Percentiles rank a stretch among this genome's conserved stretches.
Conservation (phyloP, 1,140 invertebrate species). For the Bombus cullumanus region DNA sequence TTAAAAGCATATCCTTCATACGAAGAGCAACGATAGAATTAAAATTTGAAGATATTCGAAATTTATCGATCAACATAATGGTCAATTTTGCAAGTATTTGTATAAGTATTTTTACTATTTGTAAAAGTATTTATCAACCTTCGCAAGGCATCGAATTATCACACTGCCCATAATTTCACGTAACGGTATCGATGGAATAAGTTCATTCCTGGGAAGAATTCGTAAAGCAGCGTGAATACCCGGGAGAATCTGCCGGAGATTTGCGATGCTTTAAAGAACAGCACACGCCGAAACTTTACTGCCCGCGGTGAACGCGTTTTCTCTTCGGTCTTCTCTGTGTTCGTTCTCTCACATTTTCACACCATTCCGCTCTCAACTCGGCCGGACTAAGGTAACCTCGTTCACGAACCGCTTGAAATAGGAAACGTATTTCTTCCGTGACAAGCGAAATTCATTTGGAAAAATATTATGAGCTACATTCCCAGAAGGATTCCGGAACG, state of each 20-base stretch:
- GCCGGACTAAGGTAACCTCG: constrained; percentile 24
- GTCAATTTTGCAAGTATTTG: too few relatives aligned
- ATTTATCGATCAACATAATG: too few relatives aligned
- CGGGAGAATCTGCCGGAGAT: constrained; percentile 59
- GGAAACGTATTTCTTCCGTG: constrained; percentile 52
- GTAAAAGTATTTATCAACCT: not conserved
- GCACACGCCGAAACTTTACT: constrained; percentile 64
- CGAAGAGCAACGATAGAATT: too few relatives aligned
- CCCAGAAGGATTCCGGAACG: constrained; percentile 21
- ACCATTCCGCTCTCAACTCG: not conserved
- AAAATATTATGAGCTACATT: constrained; percentile 54
- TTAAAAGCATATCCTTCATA: too few relatives aligned
- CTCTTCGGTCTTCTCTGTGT: constrained; percentile 17
- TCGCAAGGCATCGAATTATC: not conserved
- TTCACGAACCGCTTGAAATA: constrained; percentile 36
- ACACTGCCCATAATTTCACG: not conserved
- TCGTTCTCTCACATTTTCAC: constrained; percentile 18
- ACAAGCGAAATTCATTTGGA: constrained; percentile 63
- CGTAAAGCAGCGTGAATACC: constrained; percentile 1
- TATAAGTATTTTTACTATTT: too few relatives aligned
- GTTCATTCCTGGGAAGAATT: constrained; percentile 35
- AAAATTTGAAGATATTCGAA: too few relatives aligned
- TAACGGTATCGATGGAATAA: constrained; percentile 21
- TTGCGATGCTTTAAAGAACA: constrained; percentile 70
- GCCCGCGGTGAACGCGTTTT: constrained; percentile 32